phyloP scores from a whole-genome alignment of 1,140 invertebrate genomes.

The Archegozetes longisetosus region DNA sequence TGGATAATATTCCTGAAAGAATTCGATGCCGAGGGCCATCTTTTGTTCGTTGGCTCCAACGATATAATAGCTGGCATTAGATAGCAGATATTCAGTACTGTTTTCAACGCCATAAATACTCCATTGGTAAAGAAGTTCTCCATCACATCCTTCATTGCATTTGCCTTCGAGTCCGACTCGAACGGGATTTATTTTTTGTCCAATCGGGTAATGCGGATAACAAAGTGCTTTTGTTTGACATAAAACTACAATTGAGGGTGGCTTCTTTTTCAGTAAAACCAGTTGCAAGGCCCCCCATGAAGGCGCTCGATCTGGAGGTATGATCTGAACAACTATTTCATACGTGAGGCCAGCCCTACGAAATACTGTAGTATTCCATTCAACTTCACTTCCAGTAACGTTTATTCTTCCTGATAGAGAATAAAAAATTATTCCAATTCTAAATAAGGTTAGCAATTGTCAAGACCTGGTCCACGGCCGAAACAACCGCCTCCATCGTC shows the following conservation, averaged over 20 bases:
- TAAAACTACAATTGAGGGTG: constrained; percentile 23
- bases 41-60: constrained; percentile 23
- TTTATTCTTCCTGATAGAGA: constrained; percentile 20
- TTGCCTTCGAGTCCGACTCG: constrained; percentile 24
- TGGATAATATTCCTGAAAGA: constrained; percentile 24
- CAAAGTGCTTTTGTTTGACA: constrained; percentile 24
- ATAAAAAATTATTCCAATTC: neutral
- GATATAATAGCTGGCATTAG: constrained; percentile 22
- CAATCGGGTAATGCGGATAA: constrained; percentile 24
- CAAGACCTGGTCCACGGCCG: constrained; percentile 21
- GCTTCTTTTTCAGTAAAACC: constrained; percentile 22
- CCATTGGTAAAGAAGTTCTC: constrained; percentile 24
- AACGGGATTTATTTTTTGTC: constrained; percentile 26
- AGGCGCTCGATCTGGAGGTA: constrained; percentile 22
- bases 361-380: constrained; percentile 23
- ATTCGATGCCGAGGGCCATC: constrained; percentile 25
- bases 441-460: neutral
- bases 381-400: constrained; percentile 17
- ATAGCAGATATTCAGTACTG: constrained; percentile 19
- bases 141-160: constrained; percentile 25
- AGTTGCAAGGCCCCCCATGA: constrained; percentile 24
- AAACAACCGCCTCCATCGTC: constrained; percentile 23
- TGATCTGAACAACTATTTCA: constrained; percentile 23
- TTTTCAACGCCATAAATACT: constrained; percentile 23
- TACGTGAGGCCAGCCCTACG: constrained; percentile 21